Evolutionary conservation across 2,113 vertebrate genomes (phyloP).

Genomic region (Solea solea): DNA sequence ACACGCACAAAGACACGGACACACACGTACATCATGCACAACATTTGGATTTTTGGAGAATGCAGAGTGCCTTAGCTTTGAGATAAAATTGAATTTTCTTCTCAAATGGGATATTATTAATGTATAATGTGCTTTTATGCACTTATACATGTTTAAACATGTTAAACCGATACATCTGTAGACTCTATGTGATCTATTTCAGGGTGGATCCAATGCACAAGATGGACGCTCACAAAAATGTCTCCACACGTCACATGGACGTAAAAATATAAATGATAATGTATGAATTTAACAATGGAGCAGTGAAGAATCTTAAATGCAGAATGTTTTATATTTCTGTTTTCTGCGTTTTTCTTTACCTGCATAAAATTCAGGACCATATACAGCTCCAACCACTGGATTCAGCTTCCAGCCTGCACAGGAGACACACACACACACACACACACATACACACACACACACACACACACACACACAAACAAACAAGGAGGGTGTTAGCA

Average conservation of each 20-base stretch:
- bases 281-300: too few species aligned
- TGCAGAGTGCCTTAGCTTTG: too few species aligned
- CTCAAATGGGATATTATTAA: too few species aligned
- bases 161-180: too few species aligned
- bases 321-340: too few species aligned
- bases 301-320: too few species aligned
- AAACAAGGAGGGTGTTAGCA: neutral
- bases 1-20: too few species aligned
- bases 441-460: neutral
- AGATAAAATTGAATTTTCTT: too few species aligned
- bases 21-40: too few species aligned
- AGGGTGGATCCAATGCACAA: neutral
- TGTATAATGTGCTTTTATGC: too few species aligned
- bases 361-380: slow-evolving; percentile 68
- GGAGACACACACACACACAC: slow-evolving; percentile 7
- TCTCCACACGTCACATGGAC: neutral
- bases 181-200: neutral
- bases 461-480: neutral
- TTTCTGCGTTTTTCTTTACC: slow-evolving; percentile 31
- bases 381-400: slow-evolving; percentile 61
- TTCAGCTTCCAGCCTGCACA: slow-evolving; percentile 67
- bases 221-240: neutral
- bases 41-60: too few species aligned
- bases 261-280: neutral
- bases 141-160: too few species aligned